Conservation (phyloP, 2,113 vertebrate genomes). For the Oryzias curvinotus region DNA sequence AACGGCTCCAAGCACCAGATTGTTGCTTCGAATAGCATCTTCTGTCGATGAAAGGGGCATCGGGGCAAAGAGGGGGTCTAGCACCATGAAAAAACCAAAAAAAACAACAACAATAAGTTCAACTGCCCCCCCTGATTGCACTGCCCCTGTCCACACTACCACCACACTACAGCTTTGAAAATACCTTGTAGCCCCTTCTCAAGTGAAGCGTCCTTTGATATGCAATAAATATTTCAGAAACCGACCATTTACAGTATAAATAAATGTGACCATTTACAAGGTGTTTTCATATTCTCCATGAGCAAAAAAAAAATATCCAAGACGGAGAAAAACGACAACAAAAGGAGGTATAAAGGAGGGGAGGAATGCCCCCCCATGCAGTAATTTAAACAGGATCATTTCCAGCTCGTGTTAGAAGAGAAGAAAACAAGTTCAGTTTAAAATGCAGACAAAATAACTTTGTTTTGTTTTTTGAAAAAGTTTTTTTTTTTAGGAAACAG, state of each 20-base stretch:
- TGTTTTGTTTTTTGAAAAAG: slow-evolving; percentile 24
- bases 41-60: slow-evolving; percentile 57
- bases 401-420: slow-evolving; percentile 46
- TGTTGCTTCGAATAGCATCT: slow-evolving; percentile 63
- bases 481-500: slow-evolving; percentile 62
- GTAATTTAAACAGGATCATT: slow-evolving; percentile 55
- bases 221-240: slow-evolving; percentile 83
- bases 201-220: slow-evolving; percentile 73
- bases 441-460: slow-evolving; percentile 69
- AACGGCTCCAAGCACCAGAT: slow-evolving; percentile 79
- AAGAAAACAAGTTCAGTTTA: slow-evolving; percentile 60
- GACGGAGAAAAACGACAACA: slow-evolving; percentile 51
- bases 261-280: slow-evolving; percentile 75
- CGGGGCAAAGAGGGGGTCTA: slow-evolving; percentile 67
- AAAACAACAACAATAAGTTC: slow-evolving; percentile 43
- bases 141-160: slow-evolving; percentile 63
- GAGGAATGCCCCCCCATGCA: slow-evolving; percentile 50
- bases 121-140: slow-evolving; percentile 62
- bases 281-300: slow-evolving; percentile 60
- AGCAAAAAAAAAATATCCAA: slow-evolving; percentile 33
- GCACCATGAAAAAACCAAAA: slow-evolving; percentile 75
- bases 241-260: slow-evolving; percentile 79
- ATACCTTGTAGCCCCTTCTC: slow-evolving; percentile 71
- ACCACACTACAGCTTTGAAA: slow-evolving; percentile 68
- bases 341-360: slow-evolving; percentile 74